Base-by-base conservation (phyloP, 2,113 vertebrate genomes). In the Falco punctatus region DNA sequence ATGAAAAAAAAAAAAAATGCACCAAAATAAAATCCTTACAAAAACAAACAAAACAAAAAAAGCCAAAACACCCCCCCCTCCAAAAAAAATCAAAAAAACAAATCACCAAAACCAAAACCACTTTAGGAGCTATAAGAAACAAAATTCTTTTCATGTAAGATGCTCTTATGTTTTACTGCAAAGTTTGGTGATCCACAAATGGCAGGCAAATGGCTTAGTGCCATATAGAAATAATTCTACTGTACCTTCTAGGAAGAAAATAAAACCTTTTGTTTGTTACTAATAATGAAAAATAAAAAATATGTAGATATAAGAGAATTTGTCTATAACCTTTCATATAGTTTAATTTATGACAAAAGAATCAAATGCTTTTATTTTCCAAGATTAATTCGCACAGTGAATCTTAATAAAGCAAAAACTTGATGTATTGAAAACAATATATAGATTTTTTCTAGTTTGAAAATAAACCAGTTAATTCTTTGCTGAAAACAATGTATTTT, bases 11-110 rank as follows among this genome's bases (percentile, higher is more conserved):
- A 62, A 10, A 33, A 54, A 15, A 93, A 17, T 5, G 35, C 42
- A 48, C 1, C 9, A 61, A 79, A 72, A 18, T 1, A 61, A 83
- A 46, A 5, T 0, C 2, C 1, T 0, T n/a, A 15, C 18, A 49
- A 67, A 61, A 20, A 4, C 2, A 5, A 35, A 11, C 13, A 49
- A 27, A 17, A 16, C 28, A 27, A 27, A 10, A 40, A 59, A 5
- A 4, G 26, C 15, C 4, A 7, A 2, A 9, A 11, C 8, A 33
- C 38, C 8, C 38, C 38, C 38, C 38, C 38, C 9, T 38, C 38
- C 5, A 38, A 38, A 38, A 38, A 38, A 38, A 38, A 38, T 10
- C 10, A 38, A 38, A 38, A 38, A 38, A 38, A 38, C 7, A 35
- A 35, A 35, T 35, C 38, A 38, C 38, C 38, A 38, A 38, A 38